These are phyloP conservation scores for Trichonephila inaurata DNA, from an alignment of 1,140 invertebrate genomes.

Conservation along the genomic window DNA sequence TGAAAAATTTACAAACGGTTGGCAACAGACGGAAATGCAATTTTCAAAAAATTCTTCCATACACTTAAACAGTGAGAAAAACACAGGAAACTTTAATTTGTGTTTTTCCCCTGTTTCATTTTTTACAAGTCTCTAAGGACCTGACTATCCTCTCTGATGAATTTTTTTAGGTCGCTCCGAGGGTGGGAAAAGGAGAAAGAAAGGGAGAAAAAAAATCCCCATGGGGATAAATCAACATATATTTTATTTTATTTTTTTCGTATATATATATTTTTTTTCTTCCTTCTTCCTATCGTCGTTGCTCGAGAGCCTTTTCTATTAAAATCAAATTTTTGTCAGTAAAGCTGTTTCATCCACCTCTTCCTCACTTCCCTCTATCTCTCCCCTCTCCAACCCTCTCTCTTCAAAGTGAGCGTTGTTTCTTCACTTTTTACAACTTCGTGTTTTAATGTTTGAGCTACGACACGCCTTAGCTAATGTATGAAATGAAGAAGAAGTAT, in stretches of 20 bases:
- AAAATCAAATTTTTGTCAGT: conserved; percentile 76
- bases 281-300: not conserved
- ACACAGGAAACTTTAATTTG: conserved; percentile 63
- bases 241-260: not conserved
- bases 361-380: not conserved
- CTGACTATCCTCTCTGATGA: conserved; percentile 65
- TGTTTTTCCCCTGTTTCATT: conserved; percentile 57
- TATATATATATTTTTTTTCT: not conserved
- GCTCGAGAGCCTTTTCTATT: conserved; percentile 66
- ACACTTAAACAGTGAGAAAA: not conserved
- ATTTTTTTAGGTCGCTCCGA: conserved; percentile 67
- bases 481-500: conserved; percentile 60
- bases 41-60: too few species aligned
- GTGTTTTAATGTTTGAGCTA: conserved; percentile 73
- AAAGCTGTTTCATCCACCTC: conserved; percentile 45
- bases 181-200: conserved; percentile 1
- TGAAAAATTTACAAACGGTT: too few species aligned
- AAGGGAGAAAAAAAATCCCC: conserved; percentile 49
- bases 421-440: conserved; percentile 65
- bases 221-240: conserved; percentile 45
- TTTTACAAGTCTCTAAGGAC: conserved; percentile 35
- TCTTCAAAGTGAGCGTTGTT: conserved; percentile 41
- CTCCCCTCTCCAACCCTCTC: not conserved
- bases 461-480: conserved; percentile 59
- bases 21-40: too few species aligned